Evolutionary conservation across 2,113 vertebrate genomes (phyloP).

Genomic region (Lycaon pictus): DNA sequence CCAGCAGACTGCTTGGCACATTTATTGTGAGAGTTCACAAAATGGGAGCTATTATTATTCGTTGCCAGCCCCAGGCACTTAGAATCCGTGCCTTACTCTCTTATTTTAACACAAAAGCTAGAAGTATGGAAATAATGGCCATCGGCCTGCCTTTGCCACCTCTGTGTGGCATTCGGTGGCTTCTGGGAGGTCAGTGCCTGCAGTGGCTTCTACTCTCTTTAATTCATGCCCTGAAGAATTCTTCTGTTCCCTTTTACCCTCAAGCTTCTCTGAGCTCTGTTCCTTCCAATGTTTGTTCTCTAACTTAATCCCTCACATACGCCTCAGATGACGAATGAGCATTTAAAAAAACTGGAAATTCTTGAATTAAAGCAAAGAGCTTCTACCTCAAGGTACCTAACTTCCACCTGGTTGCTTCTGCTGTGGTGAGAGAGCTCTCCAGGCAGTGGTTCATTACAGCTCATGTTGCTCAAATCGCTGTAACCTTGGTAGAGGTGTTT

Average conservation of each 20-base stretch:
- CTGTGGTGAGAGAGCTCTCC: neutral
- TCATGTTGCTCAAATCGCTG: neutral
- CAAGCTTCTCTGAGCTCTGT: neutral
- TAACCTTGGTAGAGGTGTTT: neutral
- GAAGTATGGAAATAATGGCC: neutral
- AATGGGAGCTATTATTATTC: neutral
- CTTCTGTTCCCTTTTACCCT: neutral
- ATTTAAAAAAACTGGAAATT: conserved; percentile 70
- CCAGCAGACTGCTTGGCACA: neutral
- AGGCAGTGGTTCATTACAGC: neutral
- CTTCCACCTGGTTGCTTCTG: neutral
- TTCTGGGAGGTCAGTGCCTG: neutral
- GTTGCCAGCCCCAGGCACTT: neutral
- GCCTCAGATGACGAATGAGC: conserved; percentile 6
- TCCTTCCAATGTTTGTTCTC: conserved; percentile 13
- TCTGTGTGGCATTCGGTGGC: neutral
- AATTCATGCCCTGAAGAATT: neutral
- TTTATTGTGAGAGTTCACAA: neutral
- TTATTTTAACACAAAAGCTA: neutral
- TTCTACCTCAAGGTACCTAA: neutral
- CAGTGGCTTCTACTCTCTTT: neutral
- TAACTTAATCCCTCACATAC: neutral
- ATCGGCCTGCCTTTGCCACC: neutral
- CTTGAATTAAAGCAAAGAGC: conserved; percentile 41
- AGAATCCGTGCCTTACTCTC: neutral